Evolutionary conservation across 2,113 vertebrate genomes (phyloP).

Genomic region (Clarias gariepinus): DNA sequence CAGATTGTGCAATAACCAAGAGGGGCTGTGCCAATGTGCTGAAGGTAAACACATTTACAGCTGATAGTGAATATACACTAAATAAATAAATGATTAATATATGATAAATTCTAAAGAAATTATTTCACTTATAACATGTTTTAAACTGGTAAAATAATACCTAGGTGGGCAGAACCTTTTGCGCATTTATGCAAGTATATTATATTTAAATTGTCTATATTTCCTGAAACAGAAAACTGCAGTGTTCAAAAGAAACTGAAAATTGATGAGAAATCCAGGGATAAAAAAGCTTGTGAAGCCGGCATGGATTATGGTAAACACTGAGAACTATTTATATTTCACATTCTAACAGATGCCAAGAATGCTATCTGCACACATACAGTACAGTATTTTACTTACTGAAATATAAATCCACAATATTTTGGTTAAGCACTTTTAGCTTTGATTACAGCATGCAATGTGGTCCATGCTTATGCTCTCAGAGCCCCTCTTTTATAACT

Average conservation of each 20-base stretch:
- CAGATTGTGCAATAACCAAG: conserved; percentile 61
- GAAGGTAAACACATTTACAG: conserved; percentile 62
- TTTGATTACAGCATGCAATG: no score
- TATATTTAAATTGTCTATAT: background rate
- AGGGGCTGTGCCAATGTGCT: conserved; percentile 68
- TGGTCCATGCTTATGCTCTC: no score
- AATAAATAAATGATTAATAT: no score
- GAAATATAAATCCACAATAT: no score
- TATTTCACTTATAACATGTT: no score
- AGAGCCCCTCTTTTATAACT: no score
- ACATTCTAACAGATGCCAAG: background rate
- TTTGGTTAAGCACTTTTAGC: no score
- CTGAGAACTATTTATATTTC: background rate
- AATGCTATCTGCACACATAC: background rate
- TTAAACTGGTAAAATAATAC: no score
- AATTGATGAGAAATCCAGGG: conserved; percentile 37
- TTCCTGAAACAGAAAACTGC: conserved; percentile 78
- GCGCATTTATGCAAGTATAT: no score
- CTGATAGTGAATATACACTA: background rate
- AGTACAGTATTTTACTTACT: no score
- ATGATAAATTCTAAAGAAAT: no score
- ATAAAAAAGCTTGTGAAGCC: conserved; percentile 66
- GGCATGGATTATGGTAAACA: conserved; percentile 66
- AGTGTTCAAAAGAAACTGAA: conserved; percentile 66
- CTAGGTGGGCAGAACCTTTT: no score